These are phyloP conservation scores for Urocolius indicus DNA, from an alignment of 2,113 vertebrate genomes.

Conservation along the genomic window DNA sequence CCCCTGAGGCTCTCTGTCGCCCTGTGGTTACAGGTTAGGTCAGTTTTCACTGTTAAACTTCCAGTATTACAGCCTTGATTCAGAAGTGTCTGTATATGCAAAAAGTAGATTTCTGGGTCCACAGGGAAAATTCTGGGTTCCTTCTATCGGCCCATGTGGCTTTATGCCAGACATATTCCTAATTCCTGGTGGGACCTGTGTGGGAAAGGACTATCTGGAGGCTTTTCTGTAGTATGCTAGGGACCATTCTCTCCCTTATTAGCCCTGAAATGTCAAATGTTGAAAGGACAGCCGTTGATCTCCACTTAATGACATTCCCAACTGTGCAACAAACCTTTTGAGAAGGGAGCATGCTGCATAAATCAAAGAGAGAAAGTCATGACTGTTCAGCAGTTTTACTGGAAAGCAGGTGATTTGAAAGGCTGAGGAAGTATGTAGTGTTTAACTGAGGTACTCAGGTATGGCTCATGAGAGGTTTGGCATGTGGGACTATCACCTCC, in stretches of 20 bases:
- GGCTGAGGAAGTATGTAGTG: background rate
- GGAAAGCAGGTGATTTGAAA: background rate
- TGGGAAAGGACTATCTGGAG: background rate
- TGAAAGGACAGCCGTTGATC: background rate
- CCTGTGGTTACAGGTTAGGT: background rate
- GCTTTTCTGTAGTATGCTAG: background rate
- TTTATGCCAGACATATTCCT: background rate
- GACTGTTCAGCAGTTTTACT: background rate
- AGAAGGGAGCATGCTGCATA: background rate
- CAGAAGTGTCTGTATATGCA: background rate
- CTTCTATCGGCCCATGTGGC: background rate
- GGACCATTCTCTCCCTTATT: background rate
- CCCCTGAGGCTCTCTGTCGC: background rate
- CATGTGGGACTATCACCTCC: background rate
- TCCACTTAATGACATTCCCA: constrained; percentile 6
- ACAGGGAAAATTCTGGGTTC: background rate
- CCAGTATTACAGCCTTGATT: background rate
- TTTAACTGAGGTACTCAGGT: background rate
- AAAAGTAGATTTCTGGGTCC: background rate
- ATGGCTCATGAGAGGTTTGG: background rate
- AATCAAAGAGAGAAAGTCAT: background rate
- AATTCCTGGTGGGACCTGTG: background rate
- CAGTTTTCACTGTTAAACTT: background rate
- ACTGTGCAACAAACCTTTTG: background rate
- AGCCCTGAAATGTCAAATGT: background rate